phyloP scores from a whole-genome alignment of 2,888 invertebrate species.

The Dascillus cervinus region DNA sequence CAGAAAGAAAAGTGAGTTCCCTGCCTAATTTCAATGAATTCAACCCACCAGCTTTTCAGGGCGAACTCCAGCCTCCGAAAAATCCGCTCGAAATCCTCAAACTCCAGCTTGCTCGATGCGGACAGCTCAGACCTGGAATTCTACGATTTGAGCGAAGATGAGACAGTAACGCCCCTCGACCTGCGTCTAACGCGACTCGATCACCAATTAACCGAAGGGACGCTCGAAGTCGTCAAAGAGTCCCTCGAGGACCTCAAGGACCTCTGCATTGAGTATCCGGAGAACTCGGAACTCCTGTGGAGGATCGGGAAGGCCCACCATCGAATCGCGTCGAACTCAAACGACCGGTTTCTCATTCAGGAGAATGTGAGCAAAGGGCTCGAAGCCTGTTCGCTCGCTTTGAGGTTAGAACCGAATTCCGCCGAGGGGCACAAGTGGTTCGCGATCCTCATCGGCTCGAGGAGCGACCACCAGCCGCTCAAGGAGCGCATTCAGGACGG shows the following conservation, averaged over 20 bases:
- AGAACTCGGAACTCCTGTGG: conserved; percentile 33
- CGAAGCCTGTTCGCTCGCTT: conserved; percentile 48
- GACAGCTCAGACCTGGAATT: conserved; percentile 40
- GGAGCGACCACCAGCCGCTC: conserved; percentile 51
- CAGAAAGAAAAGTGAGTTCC: conserved; percentile 21
- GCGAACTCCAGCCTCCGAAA: too few species aligned
- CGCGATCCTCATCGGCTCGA: conserved; percentile 58
- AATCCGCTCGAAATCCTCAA: too few species aligned
- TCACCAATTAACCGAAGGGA: conserved; percentile 26
- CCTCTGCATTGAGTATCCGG: conserved; percentile 30
- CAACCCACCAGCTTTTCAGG: not conserved
- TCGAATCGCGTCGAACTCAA: conserved; percentile 23
- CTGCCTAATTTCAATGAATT: not conserved
- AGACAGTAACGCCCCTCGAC: conserved; percentile 9
- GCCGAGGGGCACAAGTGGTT: conserved; percentile 66
- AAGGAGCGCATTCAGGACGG: conserved; percentile 61
- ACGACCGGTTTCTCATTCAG: conserved; percentile 22
- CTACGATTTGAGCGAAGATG: conserved; percentile 39
- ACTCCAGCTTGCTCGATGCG: conserved; percentile 29
- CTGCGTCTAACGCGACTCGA: conserved; percentile 32
- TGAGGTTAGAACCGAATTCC: conserved; percentile 44
- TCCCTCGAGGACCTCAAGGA: conserved; percentile 27
- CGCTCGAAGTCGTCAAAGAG: conserved; percentile 21
- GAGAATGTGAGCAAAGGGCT: conserved; percentile 37
- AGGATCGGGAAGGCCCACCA: conserved; percentile 36